Evolutionary conservation across 2,797 vertebrate genomes (phyloP).

Genomic region (Antrozous pallidus): DNA sequence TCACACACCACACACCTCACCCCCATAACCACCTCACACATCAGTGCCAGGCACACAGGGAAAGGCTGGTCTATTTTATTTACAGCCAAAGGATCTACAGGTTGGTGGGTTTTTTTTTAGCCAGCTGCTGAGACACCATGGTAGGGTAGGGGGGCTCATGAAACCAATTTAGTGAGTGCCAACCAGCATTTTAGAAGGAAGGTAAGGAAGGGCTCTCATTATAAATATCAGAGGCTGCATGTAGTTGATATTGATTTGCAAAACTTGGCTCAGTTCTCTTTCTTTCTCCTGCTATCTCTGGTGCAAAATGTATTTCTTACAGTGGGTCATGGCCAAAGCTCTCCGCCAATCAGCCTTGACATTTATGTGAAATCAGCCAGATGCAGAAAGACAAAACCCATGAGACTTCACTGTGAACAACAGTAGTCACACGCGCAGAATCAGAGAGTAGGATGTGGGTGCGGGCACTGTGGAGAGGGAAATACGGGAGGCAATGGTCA

Average conservation of each 20-base stretch:
- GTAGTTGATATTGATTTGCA: background rate
- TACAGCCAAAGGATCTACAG: background rate
- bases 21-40: background rate
- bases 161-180: background rate
- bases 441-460: background rate
- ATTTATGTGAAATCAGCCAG: background rate
- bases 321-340: background rate
- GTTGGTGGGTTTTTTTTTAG: background rate
- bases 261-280: background rate
- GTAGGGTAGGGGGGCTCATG: too few relatives aligned
- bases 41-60: background rate
- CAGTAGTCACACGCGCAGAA: background rate
- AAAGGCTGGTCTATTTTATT: background rate
- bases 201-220: background rate
- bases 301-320: background rate
- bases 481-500: background rate
- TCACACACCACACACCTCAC: background rate
- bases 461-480: too few relatives aligned
- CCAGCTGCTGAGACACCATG: background rate
- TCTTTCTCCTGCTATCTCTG: background rate
- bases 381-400: background rate
- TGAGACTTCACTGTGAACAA: background rate
- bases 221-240: background rate
- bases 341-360: background rate
- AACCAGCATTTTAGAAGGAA: background rate